Conservation (phyloP, 1,140 invertebrate species). For the Drosophila setifemur region DNA sequence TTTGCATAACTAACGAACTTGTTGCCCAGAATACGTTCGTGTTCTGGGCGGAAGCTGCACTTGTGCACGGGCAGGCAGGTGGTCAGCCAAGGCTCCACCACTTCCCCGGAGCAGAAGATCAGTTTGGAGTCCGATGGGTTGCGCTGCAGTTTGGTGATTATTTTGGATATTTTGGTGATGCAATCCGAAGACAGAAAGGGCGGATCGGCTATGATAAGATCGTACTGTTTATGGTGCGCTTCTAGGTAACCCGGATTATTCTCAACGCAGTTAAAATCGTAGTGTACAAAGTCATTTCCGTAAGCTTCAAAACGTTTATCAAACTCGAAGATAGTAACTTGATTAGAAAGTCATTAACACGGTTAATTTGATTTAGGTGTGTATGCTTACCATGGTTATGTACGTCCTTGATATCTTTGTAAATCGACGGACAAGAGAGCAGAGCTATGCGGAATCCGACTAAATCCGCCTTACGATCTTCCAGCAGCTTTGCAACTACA, state of each 20-base stretch:
- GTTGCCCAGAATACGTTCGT: conserved; percentile 95
- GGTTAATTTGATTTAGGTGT: neutral
- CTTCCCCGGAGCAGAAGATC: conserved; percentile 93
- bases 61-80: conserved; percentile 87
- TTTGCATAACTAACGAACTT: conserved; percentile 96
- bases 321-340: conserved; percentile 91
- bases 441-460: conserved; percentile 88
- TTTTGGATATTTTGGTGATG: conserved; percentile 91
- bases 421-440: conserved; percentile 95
- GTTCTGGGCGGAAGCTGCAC: conserved; percentile 90
- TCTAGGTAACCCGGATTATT: conserved; percentile 84
- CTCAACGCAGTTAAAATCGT: conserved; percentile 93
- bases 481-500: conserved; percentile 83
- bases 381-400: conserved; percentile 47
- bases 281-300: conserved; percentile 91
- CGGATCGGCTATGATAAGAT: conserved; percentile 95
- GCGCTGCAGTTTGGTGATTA: conserved; percentile 90
- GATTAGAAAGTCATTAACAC: neutral
- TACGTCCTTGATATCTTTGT: conserved; percentile 85
- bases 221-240: conserved; percentile 86
- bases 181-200: conserved; percentile 97
- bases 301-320: conserved; percentile 91
- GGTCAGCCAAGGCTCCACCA: conserved; percentile 89
- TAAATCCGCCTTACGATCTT: conserved; percentile 48
- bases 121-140: conserved; percentile 85